phyloP scores from a whole-genome alignment of 2,888 invertebrate species.

The Coelogynopora nodosa region DNA sequence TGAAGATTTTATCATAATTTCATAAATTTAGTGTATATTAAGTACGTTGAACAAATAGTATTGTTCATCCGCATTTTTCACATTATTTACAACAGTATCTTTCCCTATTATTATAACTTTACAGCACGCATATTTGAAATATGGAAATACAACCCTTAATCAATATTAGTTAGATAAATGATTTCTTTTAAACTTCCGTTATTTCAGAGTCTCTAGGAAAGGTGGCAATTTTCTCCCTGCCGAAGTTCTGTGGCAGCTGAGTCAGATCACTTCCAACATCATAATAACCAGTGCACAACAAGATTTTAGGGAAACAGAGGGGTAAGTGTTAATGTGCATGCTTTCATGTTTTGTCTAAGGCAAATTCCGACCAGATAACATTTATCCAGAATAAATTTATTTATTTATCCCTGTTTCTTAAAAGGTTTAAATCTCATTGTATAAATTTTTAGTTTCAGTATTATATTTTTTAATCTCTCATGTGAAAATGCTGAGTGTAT shows the following conservation, averaged over 20 bases:
- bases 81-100: too few species aligned
- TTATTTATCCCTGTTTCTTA: background rate
- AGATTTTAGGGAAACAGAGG: background rate
- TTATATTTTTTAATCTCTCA: too few species aligned
- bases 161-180: background rate
- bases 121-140: too few species aligned
- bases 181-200: background rate
- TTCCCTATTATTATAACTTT: too few species aligned
- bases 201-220: background rate
- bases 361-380: too few species aligned
- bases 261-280: background rate
- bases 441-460: background rate
- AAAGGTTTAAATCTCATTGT: background rate
- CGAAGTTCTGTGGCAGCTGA: background rate
- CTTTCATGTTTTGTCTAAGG: too few species aligned
- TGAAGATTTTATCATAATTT: too few species aligned
- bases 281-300: background rate
- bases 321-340: background rate
- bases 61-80: too few species aligned
- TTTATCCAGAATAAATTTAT: background rate
- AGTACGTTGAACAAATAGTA: too few species aligned
- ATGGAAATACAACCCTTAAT: background rate
- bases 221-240: background rate
- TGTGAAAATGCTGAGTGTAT: too few species aligned
- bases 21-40: too few species aligned